Evolutionary conservation across 1,140 invertebrate genomes (phyloP).

Genomic region (Hyles euphorbiae): DNA sequence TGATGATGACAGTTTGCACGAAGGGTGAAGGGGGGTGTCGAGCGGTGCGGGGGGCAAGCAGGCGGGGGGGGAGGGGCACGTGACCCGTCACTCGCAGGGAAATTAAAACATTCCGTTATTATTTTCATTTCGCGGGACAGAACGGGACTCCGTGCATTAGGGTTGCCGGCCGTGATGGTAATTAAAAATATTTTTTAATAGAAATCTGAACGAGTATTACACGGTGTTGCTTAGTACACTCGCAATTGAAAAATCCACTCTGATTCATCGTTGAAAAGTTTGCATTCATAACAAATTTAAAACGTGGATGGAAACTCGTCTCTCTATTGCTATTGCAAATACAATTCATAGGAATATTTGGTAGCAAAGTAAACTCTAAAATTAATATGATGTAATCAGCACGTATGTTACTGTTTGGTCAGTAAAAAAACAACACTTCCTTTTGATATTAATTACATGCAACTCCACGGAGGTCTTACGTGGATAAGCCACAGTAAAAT

Average conservation of each 20-base stretch:
- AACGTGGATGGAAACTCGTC: no score
- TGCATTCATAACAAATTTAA: neutral
- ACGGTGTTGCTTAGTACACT: neutral
- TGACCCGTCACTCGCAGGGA: constrained; percentile 72
- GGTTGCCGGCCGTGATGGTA: constrained; percentile 7
- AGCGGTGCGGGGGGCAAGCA: constrained; percentile 13
- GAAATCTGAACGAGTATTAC: neutral
- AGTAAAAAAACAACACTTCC: no score
- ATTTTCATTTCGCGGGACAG: constrained; percentile 58
- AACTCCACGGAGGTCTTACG: neutral
- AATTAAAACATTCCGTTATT: constrained; percentile 74
- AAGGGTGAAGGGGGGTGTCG: constrained; percentile 1
- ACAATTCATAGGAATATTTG: no score
- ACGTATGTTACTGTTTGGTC: no score
- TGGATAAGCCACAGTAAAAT: neutral
- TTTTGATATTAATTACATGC: no score
- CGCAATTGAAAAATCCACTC: neutral
- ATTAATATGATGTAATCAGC: no score
- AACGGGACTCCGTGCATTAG: constrained; percentile 24
- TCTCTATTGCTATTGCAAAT: no score
- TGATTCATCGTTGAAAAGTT: neutral
- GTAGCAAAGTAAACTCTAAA: no score
- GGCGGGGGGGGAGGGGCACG: constrained; percentile 46
- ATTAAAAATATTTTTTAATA: constrained; percentile 9
- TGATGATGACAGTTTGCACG: constrained; percentile 58